Evolutionary conservation across 1,140 invertebrate species (phyloP).

Genomic region (Trichoplusia ni): DNA sequence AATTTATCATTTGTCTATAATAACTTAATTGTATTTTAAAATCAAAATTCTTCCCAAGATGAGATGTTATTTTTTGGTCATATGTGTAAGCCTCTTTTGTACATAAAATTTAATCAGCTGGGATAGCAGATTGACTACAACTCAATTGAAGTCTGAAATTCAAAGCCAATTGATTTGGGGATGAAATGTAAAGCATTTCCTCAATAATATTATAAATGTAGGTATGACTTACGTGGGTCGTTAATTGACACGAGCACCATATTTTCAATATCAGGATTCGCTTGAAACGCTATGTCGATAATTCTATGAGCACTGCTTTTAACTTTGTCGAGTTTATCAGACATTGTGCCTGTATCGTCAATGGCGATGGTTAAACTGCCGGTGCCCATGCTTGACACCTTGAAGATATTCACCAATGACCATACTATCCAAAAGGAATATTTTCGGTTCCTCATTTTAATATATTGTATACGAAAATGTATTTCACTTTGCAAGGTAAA

Average conservation of each 20-base stretch:
- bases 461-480: no score
- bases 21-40: no score
- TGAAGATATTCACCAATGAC: neutral
- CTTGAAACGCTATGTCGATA: neutral
- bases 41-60: no score
- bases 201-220: no score
- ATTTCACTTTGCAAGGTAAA: no score
- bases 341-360: neutral
- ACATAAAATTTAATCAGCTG: neutral
- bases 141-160: neutral
- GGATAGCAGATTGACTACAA: neutral
- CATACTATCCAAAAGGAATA: no score
- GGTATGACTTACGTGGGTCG: neutral
- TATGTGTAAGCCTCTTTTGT: no score
- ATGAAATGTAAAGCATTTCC: no score
- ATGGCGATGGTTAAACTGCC: neutral
- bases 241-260: neutral
- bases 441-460: no score
- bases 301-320: neutral
- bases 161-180: no score
- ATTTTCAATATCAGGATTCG: neutral
- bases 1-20: no score
- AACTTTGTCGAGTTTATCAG: neutral
- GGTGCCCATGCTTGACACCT: neutral
- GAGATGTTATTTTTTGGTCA: no score